These are phyloP conservation scores for Mylabris phalerata DNA, from an alignment of 1,140 invertebrate genomes.

Conservation along the genomic window DNA sequence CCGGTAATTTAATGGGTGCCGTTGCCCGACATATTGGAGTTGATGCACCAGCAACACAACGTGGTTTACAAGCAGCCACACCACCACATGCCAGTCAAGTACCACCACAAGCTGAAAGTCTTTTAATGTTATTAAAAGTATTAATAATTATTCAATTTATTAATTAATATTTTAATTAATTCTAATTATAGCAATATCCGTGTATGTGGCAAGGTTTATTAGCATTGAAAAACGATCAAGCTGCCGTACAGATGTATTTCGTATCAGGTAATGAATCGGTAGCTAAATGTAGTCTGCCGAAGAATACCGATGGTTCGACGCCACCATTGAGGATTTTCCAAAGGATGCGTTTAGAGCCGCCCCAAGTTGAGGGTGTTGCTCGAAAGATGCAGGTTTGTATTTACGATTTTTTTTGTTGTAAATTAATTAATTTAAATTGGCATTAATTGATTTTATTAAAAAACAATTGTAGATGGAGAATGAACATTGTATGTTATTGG, in stretches of 20 bases:
- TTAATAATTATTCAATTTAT: not conserved
- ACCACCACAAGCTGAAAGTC: constrained; percentile 68
- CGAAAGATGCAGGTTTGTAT: constrained; percentile 85
- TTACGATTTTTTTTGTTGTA: too few species aligned
- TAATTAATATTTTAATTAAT: not conserved
- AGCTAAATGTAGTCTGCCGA: constrained; percentile 73
- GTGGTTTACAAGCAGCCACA: constrained; percentile 52
- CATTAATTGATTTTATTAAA: too few species aligned
- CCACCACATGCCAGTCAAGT: constrained; percentile 69
- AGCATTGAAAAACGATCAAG: constrained; percentile 92
- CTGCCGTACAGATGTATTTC: constrained; percentile 96
- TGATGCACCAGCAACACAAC: constrained; percentile 47
- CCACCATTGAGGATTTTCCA: constrained; percentile 87
- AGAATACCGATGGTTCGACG: constrained; percentile 70
- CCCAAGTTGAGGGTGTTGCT: constrained; percentile 89
- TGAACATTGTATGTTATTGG: constrained; percentile 93
- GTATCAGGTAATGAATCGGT: constrained; percentile 88
- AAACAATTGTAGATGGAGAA: constrained; percentile 69
- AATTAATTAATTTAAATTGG: constrained; percentile 24
- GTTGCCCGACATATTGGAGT: constrained; percentile 47
- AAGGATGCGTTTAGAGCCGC: constrained; percentile 90
- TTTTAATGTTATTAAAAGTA: constrained; percentile 67
- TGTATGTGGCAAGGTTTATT: constrained; percentile 95
- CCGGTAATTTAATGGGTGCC: constrained; percentile 39
- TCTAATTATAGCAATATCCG: constrained; percentile 65